phyloP scores from a whole-genome alignment of 2,113 vertebrate species.

The Amphilophus citrinellus region DNA sequence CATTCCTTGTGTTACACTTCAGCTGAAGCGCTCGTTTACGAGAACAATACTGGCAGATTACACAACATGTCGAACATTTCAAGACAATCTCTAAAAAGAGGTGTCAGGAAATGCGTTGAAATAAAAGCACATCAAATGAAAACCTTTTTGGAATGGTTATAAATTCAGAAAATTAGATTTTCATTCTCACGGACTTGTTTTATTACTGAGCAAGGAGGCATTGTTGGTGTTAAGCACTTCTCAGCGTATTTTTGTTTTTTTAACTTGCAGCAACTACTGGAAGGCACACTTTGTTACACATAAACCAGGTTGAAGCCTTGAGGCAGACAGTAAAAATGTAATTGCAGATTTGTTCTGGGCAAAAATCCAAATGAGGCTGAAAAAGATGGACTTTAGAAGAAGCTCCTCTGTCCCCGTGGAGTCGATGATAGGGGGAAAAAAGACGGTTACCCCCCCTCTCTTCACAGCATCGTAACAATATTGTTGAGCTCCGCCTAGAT shows the following conservation, averaged over 20 bases:
- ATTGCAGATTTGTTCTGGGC: conserved; percentile 35
- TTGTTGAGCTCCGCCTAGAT: conserved; percentile 69
- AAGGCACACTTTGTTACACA: conserved; percentile 65
- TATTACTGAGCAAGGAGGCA: conserved; percentile 33
- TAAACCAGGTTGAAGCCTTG: conserved; percentile 26
- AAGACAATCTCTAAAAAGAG: conserved; percentile 47
- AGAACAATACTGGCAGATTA: conserved; percentile 13
- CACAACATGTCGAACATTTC: conserved; percentile 25
- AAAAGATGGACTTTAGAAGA: conserved; percentile 10
- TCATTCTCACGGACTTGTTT: conserved; percentile 6
- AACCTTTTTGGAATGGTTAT: conserved; percentile 45
- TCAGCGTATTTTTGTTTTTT: conserved; percentile 19
- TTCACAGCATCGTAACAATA: conserved; percentile 38
- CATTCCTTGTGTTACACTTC: conserved; percentile 58
- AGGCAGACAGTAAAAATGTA: conserved; percentile 14
- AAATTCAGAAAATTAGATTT: conserved; percentile 4
- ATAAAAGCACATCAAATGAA: conserved; percentile 36
- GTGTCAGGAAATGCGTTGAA: conserved; percentile 18
- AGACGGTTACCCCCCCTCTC: conserved; percentile 7
- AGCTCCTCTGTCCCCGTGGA: conserved; percentile 13
- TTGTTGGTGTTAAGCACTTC: conserved; percentile 40
- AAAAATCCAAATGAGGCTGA: conserved; percentile 23
- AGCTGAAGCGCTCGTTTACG: conserved; percentile 38
- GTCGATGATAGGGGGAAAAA: conserved; percentile 6
- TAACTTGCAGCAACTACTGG: conserved; percentile 29